Conservation (phyloP, 2,888 invertebrate species). For the Drosophila helvetica region DNA sequence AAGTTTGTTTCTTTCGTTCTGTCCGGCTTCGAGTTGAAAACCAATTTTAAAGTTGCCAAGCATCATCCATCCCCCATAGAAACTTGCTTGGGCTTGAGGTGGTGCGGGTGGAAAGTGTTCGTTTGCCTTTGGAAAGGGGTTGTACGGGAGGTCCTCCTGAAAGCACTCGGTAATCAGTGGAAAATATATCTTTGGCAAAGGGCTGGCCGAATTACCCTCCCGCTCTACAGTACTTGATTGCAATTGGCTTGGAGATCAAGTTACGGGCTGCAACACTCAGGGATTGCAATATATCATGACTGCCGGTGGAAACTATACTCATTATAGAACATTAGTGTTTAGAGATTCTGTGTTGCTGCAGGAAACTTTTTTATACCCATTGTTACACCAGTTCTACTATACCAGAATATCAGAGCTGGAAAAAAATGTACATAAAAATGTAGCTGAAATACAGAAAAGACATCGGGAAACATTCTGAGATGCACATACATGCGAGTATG, state of each 20-base stretch:
- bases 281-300: too few relatives aligned
- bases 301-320: neutral
- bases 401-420: too few relatives aligned
- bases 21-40: constrained; percentile 33
- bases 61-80: constrained; percentile 36
- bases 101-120: neutral
- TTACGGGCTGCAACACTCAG: too few relatives aligned
- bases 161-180: constrained; percentile 7
- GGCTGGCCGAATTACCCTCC: neutral
- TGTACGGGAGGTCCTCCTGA: constrained; percentile 8
- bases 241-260: neutral
- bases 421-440: too few relatives aligned
- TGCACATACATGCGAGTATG: neutral
- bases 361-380: too few relatives aligned
- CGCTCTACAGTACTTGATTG: neutral
- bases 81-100: constrained; percentile 9
- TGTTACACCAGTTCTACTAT: too few relatives aligned
- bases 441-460: too few relatives aligned
- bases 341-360: too few relatives aligned
- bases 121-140: constrained; percentile 2
- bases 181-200: neutral
- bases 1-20: constrained; percentile 52
- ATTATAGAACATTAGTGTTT: too few relatives aligned
- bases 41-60: constrained; percentile 45
- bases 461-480: too few relatives aligned